Base-by-base conservation (phyloP, 2,888 invertebrate genomes). In the Drosophila histrio region DNA sequence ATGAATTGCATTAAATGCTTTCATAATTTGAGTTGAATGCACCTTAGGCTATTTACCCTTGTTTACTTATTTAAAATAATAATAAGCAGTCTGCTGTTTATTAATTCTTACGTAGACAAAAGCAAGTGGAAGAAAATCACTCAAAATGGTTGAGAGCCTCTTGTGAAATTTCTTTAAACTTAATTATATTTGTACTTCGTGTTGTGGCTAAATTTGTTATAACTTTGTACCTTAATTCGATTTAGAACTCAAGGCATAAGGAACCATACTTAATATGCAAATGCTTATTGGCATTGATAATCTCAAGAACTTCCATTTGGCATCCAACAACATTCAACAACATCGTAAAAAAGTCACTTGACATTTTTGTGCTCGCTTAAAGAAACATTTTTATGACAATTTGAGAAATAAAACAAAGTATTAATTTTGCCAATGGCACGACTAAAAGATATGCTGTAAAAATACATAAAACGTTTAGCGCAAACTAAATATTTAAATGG, bases 291-390 rank as follows among this genome's bases (percentile, higher is more conserved):
- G 52, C 76, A 66, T 34, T 61, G 44, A 59, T 52, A 72, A 72
- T 75, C 64, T 52, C 17, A 49, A 66, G 52, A 63, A 72, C 58
- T 72, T 74, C 59, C 58, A 26, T 50, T 62, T 61, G 46, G 22
- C 73, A 47, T 38, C 36, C 57, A 43, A 65, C 58, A 22, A 21
- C 15, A 11, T 44, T 44, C n/a, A 26, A 38, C 43, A 66, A 69
- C 68, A 43, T 50, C 56, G 74, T 68, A 74, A 77, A 79, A 77
- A 41, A 74, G 60, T 30, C 75, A 79, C 75, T 81, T 72, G 75
- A 75, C 68, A 68, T 50, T 77, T 74, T 70, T 63, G 59, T 41
- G 39, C 7, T 60, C 53, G 59, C 63, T 68, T 65, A 60, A 61
- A 65, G 52, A 57, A 58, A 63, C 46, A 61, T 54, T 54, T 54